Conservation (phyloP, 2,797 vertebrate species). For the Lepilemur ruficaudatus region DNA sequence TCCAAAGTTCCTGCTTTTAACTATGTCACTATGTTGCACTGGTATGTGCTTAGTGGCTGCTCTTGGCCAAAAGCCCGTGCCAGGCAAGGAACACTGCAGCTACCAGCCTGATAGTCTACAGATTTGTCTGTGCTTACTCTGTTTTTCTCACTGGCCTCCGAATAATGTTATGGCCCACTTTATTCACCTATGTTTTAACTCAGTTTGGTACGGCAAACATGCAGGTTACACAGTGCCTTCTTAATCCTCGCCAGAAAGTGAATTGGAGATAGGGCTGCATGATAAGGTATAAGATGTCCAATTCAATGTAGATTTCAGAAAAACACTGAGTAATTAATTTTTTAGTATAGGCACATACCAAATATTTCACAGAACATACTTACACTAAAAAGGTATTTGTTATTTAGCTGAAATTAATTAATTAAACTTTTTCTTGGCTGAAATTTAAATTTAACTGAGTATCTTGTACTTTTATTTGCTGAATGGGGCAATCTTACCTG, state of each 20-base stretch:
- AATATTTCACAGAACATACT: background rate
- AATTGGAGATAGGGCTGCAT: background rate
- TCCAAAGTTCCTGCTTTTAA: background rate
- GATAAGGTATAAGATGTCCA: background rate
- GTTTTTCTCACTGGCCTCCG: background rate
- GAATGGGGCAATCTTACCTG: background rate
- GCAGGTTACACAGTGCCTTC: background rate
- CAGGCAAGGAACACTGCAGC: background rate
- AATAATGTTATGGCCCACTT: background rate
- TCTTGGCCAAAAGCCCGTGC: background rate
- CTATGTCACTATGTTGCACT: background rate
- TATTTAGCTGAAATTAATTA: background rate
- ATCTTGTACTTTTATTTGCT: background rate
- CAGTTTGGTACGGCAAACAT: background rate
- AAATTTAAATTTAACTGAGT: background rate
- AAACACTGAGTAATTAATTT: background rate
- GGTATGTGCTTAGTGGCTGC: background rate
- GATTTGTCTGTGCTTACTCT: background rate
- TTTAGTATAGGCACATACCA: background rate
- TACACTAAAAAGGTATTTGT: background rate
- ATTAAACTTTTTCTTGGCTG: background rate
- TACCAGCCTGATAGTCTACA: background rate
- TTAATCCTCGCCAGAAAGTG: background rate
- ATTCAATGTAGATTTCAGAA: background rate
- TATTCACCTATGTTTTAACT: background rate